These are phyloP conservation scores for Neoaliturus tenellus DNA, from an alignment of 2,888 invertebrate species.

Conservation along the genomic window DNA sequence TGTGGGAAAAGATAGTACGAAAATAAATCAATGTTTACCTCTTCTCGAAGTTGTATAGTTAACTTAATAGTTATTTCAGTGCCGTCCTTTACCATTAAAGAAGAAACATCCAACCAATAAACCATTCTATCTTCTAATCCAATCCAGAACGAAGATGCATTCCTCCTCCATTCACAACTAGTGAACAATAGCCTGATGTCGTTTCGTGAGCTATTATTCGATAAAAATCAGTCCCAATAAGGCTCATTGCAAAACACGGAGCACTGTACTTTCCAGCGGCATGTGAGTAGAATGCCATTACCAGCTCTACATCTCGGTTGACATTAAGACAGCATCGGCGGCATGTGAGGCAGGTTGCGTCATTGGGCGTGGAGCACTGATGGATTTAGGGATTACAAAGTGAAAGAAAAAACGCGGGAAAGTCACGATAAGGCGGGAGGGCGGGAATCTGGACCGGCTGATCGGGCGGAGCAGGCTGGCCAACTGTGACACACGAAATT, in stretches of 20 bases:
- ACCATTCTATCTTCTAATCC: too few species aligned
- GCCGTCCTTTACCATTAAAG: too few species aligned
- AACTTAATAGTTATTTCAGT: too few species aligned
- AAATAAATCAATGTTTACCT: too few species aligned
- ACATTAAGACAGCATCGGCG: slow-evolving; percentile 2
- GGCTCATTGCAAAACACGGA: not conserved
- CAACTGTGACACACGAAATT: not conserved
- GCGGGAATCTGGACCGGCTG: slow-evolving; percentile 2
- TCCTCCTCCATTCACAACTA: too few species aligned
- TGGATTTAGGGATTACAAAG: not conserved
- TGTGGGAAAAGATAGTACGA: too few species aligned
- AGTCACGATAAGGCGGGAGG: not conserved
- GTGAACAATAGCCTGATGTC: too few species aligned
- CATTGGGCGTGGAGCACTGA: not conserved
- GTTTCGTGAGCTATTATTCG: too few species aligned
- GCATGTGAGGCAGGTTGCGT: not conserved
- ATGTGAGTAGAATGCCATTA: not conserved
- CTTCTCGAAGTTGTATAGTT: too few species aligned
- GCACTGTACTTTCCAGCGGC: not conserved
- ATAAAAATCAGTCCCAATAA: too few species aligned
- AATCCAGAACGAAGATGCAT: too few species aligned
- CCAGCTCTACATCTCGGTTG: slow-evolving; percentile 3
- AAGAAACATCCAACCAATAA: too few species aligned
- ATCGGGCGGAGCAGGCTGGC: slow-evolving; percentile 3
- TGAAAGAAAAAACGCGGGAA: not conserved